Conservation (phyloP, 2,797 vertebrate genomes). For the Hyperoplus lanceolatus region DNA sequence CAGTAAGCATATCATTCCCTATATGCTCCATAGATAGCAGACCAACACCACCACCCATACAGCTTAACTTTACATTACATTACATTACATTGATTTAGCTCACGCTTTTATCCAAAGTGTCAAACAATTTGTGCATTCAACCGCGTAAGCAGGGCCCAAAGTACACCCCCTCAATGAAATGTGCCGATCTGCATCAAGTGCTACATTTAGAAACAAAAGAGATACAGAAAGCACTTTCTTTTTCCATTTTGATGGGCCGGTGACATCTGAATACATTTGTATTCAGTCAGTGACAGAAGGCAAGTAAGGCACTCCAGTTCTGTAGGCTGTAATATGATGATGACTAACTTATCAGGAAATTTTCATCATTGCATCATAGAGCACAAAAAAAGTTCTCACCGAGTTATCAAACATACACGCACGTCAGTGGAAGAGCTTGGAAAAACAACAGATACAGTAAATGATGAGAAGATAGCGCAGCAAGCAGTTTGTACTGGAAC, state of each 20-base stretch:
- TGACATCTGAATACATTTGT: no score
- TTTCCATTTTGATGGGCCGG: no score
- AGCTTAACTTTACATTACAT: neutral
- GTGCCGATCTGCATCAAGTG: no score
- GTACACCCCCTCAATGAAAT: no score
- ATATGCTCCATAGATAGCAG: neutral
- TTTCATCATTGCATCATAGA: constrained; percentile 46
- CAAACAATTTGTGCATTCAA: no score
- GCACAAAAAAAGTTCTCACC: constrained; percentile 39
- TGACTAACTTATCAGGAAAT: constrained; percentile 59
- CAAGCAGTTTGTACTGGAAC: constrained; percentile 13
- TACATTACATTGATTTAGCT: no score
- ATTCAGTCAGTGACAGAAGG: no score
- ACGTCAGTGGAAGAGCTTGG: constrained; percentile 21
- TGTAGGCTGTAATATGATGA: constrained; percentile 16
- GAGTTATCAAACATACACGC: constrained; percentile 20
- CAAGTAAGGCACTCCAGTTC: constrained; percentile 1
- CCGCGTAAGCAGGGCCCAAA: no score
- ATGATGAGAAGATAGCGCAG: constrained; percentile 32
- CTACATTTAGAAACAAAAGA: no score
- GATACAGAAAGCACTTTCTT: no score
- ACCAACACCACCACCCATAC: constrained; percentile 6
- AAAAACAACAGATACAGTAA: constrained; percentile 58
- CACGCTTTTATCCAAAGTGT: no score
- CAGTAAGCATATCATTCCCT: constrained; percentile 1